Percentiles rank a stretch among this genome's conserved stretches.
Conservation (phyloP, 2,888 invertebrate genomes). For the Myopa testacea region DNA sequence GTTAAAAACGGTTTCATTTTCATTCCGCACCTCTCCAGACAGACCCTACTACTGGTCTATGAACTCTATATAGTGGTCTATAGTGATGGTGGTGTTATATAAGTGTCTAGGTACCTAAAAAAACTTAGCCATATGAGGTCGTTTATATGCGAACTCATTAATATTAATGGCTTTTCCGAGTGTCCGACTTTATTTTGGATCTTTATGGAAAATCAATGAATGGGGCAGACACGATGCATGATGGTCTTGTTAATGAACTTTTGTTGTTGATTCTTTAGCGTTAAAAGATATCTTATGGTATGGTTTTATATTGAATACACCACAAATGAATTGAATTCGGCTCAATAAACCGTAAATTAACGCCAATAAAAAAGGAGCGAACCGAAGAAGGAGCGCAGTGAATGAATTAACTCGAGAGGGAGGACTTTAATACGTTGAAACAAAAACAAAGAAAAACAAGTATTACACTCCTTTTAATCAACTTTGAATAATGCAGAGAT, state of each 20-base stretch:
- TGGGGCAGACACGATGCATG: background rate
- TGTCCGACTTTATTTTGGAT: background rate
- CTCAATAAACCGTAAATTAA: constrained; percentile 17
- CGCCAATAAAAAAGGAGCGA: background rate
- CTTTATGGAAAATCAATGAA: background rate
- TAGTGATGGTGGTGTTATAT: too few species aligned
- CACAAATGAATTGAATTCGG: background rate
- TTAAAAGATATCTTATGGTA: background rate
- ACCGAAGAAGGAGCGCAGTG: too few species aligned
- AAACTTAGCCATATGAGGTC: background rate
- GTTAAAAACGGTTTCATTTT: too few species aligned
- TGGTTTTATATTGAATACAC: background rate
- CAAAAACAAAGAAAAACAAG: too few species aligned
- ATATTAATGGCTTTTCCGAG: background rate
- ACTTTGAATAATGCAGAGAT: too few species aligned
- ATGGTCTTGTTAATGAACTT: background rate
- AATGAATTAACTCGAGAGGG: too few species aligned
- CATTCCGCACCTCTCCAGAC: too few species aligned
- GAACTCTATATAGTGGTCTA: too few species aligned
- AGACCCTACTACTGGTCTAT: too few species aligned
- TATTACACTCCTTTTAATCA: too few species aligned
- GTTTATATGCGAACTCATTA: background rate
- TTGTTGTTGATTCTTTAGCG: background rate
- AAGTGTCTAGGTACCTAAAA: background rate
- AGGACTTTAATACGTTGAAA: too few species aligned